Percentiles rank a stretch among this genome's conserved stretches.
Evolutionary conservation across 1,140 invertebrate species (phyloP).

Genomic region (Oscheius sp.): DNA sequence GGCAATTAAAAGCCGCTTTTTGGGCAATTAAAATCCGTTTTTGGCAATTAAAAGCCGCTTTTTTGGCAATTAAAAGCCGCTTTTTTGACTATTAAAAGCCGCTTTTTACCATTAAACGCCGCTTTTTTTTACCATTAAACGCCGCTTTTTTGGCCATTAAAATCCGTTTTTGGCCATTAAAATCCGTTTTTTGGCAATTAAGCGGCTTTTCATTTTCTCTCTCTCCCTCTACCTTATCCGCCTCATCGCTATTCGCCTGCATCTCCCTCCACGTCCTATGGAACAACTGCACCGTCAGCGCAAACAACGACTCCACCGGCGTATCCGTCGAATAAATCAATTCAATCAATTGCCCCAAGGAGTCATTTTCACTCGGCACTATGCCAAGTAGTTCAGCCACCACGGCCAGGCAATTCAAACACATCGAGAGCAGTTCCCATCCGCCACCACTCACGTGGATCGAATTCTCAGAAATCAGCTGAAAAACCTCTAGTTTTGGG

Average conservation of each 20-base stretch:
- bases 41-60: no score
- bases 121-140: no score
- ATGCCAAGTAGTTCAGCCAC: neutral
- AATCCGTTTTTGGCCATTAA: no score
- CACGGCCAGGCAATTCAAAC: slow-evolving; percentile 1
- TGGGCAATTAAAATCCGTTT: no score
- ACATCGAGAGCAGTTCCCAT: slow-evolving; percentile 23
- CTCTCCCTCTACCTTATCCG: slow-evolving; percentile 44
- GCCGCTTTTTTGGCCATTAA: no score
- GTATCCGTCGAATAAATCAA: slow-evolving; percentile 46
- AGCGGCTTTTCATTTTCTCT: no score
- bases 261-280: slow-evolving; percentile 52
- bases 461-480: slow-evolving; percentile 26
- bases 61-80: no score
- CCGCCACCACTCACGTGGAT: slow-evolving; percentile 17
- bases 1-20: no score
- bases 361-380: neutral
- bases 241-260: slow-evolving; percentile 48
- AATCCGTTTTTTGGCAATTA: no score
- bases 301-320: slow-evolving; percentile 45
- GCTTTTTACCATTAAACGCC: no score
- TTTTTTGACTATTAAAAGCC: no score
- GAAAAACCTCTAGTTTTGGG: neutral
- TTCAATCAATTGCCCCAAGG: slow-evolving; percentile 11
- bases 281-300: slow-evolving; percentile 42